phyloP scores from a whole-genome alignment of 2,113 vertebrate genomes.

The Perognathus longimembris region DNA sequence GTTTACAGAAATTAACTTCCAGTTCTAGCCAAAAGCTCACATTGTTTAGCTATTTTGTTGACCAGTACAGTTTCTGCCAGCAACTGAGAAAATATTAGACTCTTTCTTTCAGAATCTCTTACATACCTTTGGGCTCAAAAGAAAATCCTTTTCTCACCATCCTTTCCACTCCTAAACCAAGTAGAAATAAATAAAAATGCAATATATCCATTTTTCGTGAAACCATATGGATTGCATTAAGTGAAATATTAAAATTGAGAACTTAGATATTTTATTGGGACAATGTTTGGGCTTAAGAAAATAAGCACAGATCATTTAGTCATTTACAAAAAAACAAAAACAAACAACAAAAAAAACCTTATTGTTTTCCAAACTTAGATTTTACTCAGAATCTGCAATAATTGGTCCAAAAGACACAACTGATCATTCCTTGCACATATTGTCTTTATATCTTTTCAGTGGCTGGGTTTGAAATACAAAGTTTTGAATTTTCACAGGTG shows the following conservation, averaged over 20 bases:
- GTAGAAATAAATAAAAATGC: background rate
- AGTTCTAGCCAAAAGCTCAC: background rate
- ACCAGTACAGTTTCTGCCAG: background rate
- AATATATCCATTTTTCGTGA: background rate
- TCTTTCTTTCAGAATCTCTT: background rate
- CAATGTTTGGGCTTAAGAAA: background rate
- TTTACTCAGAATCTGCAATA: background rate
- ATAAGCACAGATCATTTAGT: background rate
- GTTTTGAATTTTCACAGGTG: background rate
- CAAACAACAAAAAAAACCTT: background rate
- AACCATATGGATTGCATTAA: background rate
- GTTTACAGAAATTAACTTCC: too few relatives aligned
- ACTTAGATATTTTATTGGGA: background rate
- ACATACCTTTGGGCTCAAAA: rapidly evolving
- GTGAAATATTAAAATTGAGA: conserved; percentile 35
- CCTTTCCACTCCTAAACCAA: background rate
- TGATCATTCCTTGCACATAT: background rate
- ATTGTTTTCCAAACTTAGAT: conserved; percentile 27
- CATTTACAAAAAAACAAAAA: conserved; percentile 37
- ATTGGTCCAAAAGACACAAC: background rate
- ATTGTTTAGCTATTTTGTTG: background rate
- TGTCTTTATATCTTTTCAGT: background rate
- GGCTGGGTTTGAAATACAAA: background rate
- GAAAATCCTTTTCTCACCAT: background rate
- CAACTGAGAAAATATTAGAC: background rate